A percentile compares a stretch with the other conserved stretches of the same genome.
Evolutionary conservation across 37 sponge, comb jelly and placozoan genomes (phyloP).

Genomic region (Eunapius fragilis): DNA sequence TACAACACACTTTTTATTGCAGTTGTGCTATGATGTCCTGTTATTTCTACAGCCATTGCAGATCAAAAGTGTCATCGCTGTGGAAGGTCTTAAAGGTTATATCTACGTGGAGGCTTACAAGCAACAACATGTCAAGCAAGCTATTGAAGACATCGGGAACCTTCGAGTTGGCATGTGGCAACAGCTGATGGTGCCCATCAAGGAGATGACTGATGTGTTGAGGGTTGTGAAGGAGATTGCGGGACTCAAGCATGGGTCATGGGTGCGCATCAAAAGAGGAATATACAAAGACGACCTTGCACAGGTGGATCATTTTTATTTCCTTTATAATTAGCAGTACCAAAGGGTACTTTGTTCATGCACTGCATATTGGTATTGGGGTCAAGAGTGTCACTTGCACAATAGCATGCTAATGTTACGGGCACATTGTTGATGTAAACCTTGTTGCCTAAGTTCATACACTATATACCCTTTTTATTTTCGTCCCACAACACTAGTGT

Average conservation of each 20-base stretch:
- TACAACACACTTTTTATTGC: no score
- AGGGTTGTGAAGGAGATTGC: conserved; percentile 91
- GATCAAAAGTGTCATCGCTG: conserved; percentile 90
- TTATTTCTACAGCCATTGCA: conserved; percentile 79
- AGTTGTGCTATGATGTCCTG: neutral
- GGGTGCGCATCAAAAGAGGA: conserved; percentile 95
- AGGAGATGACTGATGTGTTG: conserved; percentile 97
- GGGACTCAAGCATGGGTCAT: conserved; percentile 77
- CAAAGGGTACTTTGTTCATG: no score
- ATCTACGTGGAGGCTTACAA: conserved; percentile 97
- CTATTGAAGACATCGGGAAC: conserved; percentile 93
- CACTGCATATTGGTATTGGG: neutral
- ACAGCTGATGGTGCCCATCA: conserved; percentile 98
- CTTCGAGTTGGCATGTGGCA: conserved; percentile 90
- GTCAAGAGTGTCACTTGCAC: no score
- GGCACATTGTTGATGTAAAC: no score
- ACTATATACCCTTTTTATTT: no score
- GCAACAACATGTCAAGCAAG: conserved; percentile 97
- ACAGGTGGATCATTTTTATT: conserved; percentile 74
- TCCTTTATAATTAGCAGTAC: no score
- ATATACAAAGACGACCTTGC: conserved; percentile 96
- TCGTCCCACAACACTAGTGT: no score
- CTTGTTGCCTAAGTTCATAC: no score
- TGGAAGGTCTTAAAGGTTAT: conserved; percentile 95
- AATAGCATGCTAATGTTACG: no score